phyloP scores from a whole-genome alignment of 2,797 vertebrate genomes.

The Mormyrops boulengeri region DNA sequence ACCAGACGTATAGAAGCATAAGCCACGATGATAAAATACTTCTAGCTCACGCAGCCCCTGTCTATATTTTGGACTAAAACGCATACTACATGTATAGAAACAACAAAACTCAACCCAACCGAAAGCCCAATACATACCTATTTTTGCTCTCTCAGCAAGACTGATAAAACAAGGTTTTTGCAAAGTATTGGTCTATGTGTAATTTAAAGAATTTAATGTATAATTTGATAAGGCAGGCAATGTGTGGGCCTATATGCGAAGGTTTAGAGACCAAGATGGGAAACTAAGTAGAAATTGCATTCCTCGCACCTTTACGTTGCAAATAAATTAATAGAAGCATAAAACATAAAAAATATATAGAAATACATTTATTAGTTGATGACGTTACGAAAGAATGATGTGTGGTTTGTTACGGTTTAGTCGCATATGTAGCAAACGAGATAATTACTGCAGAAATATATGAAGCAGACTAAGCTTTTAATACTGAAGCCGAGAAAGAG shows the following conservation, averaged over 20 bases:
- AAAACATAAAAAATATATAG: not conserved
- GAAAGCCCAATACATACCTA: not conserved
- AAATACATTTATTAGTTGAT: not conserved
- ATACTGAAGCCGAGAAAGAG: not conserved
- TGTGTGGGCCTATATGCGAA: not conserved
- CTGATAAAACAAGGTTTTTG: not conserved
- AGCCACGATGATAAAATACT: not conserved
- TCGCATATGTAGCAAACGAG: not conserved
- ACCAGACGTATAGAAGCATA: not conserved
- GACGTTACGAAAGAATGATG: not conserved
- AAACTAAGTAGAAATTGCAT: not conserved
- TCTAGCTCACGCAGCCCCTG: not conserved
- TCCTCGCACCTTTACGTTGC: not conserved
- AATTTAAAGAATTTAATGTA: not conserved
- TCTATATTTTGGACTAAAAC: not conserved
- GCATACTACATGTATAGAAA: not conserved
- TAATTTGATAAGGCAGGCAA: not conserved
- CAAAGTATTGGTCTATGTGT: not conserved
- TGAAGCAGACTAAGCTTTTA: not conserved
- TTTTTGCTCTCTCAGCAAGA: not conserved
- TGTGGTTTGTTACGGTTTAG: not conserved
- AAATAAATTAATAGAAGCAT: not conserved
- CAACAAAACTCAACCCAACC: not conserved
- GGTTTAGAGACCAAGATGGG: not conserved
- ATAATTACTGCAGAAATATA: not conserved